A percentile compares a stretch with the other conserved stretches of the same genome.
Conservation (phyloP, 2,113 vertebrate genomes). For the Pardalotus punctatus region DNA sequence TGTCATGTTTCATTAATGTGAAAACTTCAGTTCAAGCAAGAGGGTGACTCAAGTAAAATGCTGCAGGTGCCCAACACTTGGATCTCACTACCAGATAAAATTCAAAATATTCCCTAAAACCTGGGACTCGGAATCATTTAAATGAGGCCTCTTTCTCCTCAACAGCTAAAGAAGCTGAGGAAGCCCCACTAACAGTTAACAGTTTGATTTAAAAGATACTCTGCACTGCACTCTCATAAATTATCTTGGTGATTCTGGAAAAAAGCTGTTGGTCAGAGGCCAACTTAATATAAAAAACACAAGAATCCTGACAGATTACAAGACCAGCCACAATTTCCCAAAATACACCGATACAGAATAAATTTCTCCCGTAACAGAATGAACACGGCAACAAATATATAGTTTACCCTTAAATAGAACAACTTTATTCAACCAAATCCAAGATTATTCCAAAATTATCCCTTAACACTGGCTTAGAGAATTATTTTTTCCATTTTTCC, state of each 20-base stretch:
- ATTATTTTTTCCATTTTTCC: background rate
- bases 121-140: background rate
- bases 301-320: background rate
- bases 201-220: background rate
- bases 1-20: background rate
- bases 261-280: background rate
- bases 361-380: background rate
- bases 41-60: background rate
- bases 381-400: fast-evolving
- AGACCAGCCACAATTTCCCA: background rate
- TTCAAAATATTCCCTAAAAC: background rate
- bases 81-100: background rate
- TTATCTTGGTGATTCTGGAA: background rate
- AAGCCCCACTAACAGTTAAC: background rate
- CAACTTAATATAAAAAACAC: background rate
- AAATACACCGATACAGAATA: background rate
- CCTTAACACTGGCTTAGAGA: background rate
- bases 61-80: background rate
- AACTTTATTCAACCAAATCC: conserved; percentile 41
- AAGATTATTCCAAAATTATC: background rate
- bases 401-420: conserved; percentile 18
- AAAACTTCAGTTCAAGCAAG: background rate
- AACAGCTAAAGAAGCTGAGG: background rate
- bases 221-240: background rate
- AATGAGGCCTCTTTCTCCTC: background rate